phyloP scores from a whole-genome alignment of 1,140 invertebrate genomes.

The Nylanderia fulva region DNA sequence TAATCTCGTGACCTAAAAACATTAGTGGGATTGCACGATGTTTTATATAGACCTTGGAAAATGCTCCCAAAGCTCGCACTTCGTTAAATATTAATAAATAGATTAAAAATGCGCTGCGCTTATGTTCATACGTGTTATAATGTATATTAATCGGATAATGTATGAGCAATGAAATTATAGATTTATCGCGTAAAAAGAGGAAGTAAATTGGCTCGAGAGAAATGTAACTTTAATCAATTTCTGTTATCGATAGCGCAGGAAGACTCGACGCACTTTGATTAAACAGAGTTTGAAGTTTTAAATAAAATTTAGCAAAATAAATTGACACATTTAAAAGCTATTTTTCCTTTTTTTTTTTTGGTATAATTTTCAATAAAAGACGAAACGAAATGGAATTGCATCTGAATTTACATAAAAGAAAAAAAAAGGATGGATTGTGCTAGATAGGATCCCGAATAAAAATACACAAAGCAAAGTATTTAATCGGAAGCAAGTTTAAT shows the following conservation, averaged over 20 bases:
- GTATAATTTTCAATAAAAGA: neutral
- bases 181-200: neutral
- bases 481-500: neutral
- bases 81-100: conserved; percentile 27
- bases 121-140: neutral
- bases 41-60: neutral
- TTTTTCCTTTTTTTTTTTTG: neutral
- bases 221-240: neutral
- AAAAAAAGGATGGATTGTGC: neutral
- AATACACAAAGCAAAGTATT: neutral
- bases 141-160: neutral
- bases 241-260: neutral
- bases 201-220: neutral
- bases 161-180: neutral
- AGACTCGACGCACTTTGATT: neutral
- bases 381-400: neutral
- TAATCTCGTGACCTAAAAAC: conserved; percentile 38
- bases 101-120: conserved; percentile 9
- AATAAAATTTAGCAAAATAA: neutral
- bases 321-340: neutral
- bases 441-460: neutral
- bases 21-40: conserved; percentile 26
- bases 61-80: neutral
- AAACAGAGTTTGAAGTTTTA: neutral
- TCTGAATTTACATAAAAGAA: conserved; percentile 6